phyloP scores from a whole-genome alignment of 2,113 vertebrate species.

The Columba livia region DNA sequence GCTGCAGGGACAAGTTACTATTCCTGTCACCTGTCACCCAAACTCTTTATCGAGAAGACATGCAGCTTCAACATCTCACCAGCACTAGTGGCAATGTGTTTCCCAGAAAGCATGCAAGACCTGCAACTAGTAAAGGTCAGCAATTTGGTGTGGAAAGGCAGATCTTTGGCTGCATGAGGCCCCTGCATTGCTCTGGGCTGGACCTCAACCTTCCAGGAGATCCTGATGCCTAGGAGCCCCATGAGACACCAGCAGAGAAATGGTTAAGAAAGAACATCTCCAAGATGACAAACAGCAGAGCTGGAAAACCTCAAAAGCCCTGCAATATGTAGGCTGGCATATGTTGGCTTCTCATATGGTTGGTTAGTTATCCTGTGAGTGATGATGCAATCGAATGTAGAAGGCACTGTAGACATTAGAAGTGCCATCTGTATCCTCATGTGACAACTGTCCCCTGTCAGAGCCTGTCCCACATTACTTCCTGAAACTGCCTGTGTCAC shows the following conservation, averaged over 20 bases:
- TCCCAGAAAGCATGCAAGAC: background rate
- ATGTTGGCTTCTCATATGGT: background rate
- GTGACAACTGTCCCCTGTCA: constrained; percentile 19
- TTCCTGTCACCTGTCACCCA: background rate
- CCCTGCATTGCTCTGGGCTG: background rate
- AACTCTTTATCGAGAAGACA: background rate
- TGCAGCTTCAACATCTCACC: background rate
- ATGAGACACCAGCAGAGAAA: background rate
- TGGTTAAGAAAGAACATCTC: background rate
- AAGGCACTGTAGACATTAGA: background rate
- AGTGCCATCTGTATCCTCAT: background rate
- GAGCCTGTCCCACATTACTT: background rate
- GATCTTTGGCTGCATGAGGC: background rate
- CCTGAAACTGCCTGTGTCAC: background rate
- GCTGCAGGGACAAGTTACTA: background rate
- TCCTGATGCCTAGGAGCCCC: background rate
- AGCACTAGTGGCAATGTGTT: background rate
- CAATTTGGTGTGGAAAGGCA: background rate
- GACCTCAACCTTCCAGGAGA: background rate
- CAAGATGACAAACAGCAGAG: background rate
- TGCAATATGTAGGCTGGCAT: background rate
- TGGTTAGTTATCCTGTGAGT: background rate
- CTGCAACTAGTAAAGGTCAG: background rate
- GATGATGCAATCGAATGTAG: background rate
- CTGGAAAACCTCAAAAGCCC: constrained; percentile 10